These are phyloP conservation scores for Myopa tessellatipennis DNA, from an alignment of 2,888 invertebrate species.

Conservation along the genomic window DNA sequence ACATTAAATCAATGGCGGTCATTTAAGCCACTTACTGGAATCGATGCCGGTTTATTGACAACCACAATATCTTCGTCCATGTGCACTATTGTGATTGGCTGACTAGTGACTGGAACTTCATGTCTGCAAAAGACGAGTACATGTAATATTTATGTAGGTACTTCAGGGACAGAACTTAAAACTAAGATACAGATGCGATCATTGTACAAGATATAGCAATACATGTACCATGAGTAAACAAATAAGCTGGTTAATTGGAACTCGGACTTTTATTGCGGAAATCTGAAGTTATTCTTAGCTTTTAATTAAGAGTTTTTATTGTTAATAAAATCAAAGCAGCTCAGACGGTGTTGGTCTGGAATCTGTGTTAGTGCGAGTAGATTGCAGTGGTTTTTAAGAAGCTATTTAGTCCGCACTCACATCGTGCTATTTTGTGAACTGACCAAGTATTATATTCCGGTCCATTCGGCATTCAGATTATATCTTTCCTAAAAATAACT, in stretches of 20 bases:
- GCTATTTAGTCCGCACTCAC: too few species aligned
- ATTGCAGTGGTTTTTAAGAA: too few species aligned
- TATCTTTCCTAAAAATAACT: background rate
- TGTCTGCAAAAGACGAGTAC: slow-evolving; percentile 79
- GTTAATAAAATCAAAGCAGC: background rate
- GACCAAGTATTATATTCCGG: too few species aligned
- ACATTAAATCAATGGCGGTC: slow-evolving; percentile 73
- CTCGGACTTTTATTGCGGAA: background rate
- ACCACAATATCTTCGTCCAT: slow-evolving; percentile 99
- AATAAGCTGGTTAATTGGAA: background rate
- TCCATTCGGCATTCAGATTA: background rate
- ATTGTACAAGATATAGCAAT: too few species aligned
- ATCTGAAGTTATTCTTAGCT: background rate
- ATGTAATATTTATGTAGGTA: slow-evolving; percentile 41
- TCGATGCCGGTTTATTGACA: slow-evolving; percentile 99
- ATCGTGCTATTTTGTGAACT: too few species aligned
- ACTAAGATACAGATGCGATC: too few species aligned
- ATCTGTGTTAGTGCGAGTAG: background rate
- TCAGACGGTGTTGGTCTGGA: background rate
- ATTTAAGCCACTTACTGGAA: slow-evolving; percentile 96
- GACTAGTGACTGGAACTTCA: slow-evolving; percentile 98
- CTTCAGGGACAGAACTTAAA: slow-evolving; percentile 11
- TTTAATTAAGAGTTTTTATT: background rate
- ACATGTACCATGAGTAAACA: too few species aligned
- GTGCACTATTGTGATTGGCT: slow-evolving; percentile 96